Conservation (phyloP, 2,888 invertebrate genomes). For the Aphodius sticticus region DNA sequence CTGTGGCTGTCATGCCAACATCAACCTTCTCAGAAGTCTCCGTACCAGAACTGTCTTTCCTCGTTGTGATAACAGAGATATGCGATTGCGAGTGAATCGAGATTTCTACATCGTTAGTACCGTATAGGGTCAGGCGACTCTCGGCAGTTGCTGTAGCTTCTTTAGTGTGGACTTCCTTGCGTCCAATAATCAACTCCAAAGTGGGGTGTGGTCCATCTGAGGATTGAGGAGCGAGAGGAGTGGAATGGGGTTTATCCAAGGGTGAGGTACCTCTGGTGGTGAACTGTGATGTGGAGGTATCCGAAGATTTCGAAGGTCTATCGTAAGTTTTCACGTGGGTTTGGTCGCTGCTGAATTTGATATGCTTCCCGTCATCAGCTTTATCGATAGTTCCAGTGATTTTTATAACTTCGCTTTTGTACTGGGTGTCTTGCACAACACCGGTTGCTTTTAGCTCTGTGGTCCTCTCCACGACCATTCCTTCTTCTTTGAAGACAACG, state of each 20-base stretch:
- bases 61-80: conserved; percentile 62
- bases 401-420: conserved; percentile 35
- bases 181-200: conserved; percentile 63
- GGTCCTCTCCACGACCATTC: conserved; percentile 31
- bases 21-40: conserved; percentile 62
- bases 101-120: conserved; percentile 64
- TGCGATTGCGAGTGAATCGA: conserved; percentile 65
- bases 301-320: background rate
- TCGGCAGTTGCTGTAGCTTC: conserved; percentile 64
- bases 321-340: conserved; percentile 7
- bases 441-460: conserved; percentile 19
- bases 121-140: conserved; percentile 63
- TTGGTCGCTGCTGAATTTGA: conserved; percentile 32
- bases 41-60: conserved; percentile 58
- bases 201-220: conserved; percentile 50
- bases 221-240: conserved; percentile 40
- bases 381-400: conserved; percentile 35
- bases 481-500: conserved; percentile 42
- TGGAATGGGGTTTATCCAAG: conserved; percentile 53
- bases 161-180: conserved; percentile 63
- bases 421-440: conserved; percentile 20
- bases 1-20: conserved; percentile 60
- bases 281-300: conserved; percentile 32
- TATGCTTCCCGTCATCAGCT: conserved; percentile 29
- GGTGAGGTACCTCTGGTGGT: conserved; percentile 59